phyloP scores from a whole-genome alignment of 2,797 vertebrate species.

The Aldrovandia affinis region DNA sequence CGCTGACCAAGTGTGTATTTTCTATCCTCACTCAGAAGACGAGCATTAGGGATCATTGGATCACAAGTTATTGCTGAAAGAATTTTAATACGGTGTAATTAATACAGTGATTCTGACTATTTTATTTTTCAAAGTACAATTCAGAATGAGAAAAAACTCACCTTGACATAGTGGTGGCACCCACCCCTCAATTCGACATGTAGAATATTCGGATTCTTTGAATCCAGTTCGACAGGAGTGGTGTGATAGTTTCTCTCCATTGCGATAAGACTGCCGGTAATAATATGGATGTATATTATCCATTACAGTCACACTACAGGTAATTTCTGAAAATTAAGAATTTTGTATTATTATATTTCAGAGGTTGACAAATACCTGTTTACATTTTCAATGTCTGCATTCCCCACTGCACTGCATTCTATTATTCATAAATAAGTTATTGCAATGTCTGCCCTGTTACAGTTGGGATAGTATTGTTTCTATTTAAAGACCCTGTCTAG shows the following conservation, averaged over 20 bases:
- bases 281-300: accelerated
- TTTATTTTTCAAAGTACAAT: background rate
- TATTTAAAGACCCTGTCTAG: too few species aligned
- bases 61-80: constrained; percentile 27
- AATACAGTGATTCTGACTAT: background rate
- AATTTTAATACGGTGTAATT: background rate
- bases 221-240: accelerated
- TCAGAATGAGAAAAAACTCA: constrained; percentile 11
- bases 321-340: constrained; percentile 52
- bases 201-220: accelerated
- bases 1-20: background rate
- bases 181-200: constrained; percentile 62
- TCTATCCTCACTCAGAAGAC: background rate
- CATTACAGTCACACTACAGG: constrained; percentile 8
- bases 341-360: background rate
- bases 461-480: too few species aligned
- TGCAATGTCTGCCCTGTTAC: too few species aligned
- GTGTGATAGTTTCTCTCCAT: accelerated
- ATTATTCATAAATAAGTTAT: too few species aligned
- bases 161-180: constrained; percentile 44
- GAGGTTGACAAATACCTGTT: background rate
- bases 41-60: constrained; percentile 14
- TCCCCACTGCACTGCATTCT: too few species aligned
- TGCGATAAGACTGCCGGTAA: accelerated
- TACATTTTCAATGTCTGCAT: too few species aligned